These are phyloP conservation scores for Chiloscyllium punctatum DNA, from an alignment of 2,797 vertebrate species.

Conservation along the genomic window DNA sequence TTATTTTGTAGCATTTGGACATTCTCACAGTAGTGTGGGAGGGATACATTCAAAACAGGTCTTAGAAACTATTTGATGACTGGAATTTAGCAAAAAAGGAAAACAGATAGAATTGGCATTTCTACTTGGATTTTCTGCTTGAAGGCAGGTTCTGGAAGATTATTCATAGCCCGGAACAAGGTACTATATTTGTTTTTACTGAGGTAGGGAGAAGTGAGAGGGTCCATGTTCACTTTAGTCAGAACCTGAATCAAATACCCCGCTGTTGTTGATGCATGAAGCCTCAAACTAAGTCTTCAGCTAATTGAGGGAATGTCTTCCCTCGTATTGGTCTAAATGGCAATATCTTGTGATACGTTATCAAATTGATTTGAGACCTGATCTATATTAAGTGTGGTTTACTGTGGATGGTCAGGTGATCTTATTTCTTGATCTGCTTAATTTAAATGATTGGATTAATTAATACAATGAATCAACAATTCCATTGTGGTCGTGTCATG, in stretches of 20 bases:
- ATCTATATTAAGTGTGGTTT: background rate
- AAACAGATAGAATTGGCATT: background rate
- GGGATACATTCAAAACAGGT: background rate
- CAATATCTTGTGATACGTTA: background rate
- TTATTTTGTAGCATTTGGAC: too few species aligned
- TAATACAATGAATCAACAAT: background rate
- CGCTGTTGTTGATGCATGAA: background rate
- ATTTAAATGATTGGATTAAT: background rate
- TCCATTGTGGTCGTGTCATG: background rate
- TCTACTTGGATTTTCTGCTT: background rate
- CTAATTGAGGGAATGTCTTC: background rate
- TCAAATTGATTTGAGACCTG: background rate
- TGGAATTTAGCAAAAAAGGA: too few species aligned
- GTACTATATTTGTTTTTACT: background rate
- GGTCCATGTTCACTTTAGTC: background rate
- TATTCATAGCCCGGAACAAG: background rate
- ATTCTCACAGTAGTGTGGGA: background rate
- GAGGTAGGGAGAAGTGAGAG: background rate
- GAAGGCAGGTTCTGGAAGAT: background rate
- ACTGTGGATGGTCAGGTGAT: background rate
- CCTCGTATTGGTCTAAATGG: background rate
- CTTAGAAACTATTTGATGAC: background rate
- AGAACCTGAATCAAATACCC: background rate
- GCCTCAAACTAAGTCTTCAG: background rate
- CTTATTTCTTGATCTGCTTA: background rate